These are phyloP conservation scores for Piaya cayana DNA, from an alignment of 2,113 vertebrate genomes.

Conservation along the genomic window DNA sequence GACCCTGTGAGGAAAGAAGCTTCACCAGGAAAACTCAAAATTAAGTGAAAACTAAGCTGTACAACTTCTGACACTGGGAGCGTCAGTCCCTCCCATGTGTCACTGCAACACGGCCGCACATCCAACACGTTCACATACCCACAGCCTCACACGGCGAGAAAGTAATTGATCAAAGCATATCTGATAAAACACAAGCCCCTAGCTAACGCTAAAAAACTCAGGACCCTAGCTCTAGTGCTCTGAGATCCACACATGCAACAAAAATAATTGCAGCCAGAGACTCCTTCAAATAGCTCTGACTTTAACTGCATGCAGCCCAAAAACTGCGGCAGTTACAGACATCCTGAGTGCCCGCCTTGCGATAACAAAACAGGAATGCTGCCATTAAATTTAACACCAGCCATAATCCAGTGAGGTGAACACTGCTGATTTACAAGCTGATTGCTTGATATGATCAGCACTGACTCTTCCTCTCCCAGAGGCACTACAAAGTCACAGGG, in stretches of 20 bases:
- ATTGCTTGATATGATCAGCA: not conserved
- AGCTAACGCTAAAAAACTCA: not conserved
- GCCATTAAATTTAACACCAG: not conserved
- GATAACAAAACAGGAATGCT: accelerated
- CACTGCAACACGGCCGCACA: not conserved
- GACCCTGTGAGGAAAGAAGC: not conserved
- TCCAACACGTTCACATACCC: not conserved
- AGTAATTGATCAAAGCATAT: not conserved
- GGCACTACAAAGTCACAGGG: not conserved
- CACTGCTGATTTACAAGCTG: accelerated
- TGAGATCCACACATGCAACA: not conserved
- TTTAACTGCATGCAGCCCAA: accelerated
- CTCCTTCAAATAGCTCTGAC: not conserved
- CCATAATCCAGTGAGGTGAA: accelerated
- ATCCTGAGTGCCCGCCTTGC: accelerated
- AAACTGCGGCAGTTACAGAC: not conserved
- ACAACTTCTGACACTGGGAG: not conserved
- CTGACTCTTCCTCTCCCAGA: not conserved
- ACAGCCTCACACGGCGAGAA: too few relatives aligned
- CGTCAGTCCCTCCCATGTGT: accelerated
- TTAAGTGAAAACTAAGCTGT: not conserved
- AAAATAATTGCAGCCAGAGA: not conserved
- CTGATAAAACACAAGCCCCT: not conserved
- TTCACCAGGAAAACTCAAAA: not conserved
- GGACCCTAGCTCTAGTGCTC: not conserved